A percentile compares a stretch with the other conserved stretches of the same genome.
phyloP scores from a whole-genome alignment of 2,113 vertebrate genomes.

The Nettapus auritus region DNA sequence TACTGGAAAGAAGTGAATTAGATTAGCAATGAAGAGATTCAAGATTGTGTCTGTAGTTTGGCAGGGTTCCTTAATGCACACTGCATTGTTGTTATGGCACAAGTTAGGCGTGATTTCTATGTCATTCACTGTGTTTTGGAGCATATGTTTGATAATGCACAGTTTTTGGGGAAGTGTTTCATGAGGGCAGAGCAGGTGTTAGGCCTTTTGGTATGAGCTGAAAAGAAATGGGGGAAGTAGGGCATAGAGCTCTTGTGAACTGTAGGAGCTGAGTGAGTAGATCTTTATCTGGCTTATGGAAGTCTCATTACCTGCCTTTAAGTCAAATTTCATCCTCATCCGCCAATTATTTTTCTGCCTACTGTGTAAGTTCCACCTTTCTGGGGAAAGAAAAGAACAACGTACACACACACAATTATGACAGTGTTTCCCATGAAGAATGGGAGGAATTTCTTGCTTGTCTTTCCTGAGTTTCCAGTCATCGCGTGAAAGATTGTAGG shows the following conservation, averaged over 20 bases:
- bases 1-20: neutral
- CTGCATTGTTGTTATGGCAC: neutral
- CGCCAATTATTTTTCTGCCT: neutral
- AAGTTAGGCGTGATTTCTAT: neutral
- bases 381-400: neutral
- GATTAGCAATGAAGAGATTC: neutral
- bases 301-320: neutral
- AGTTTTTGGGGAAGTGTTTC: neutral
- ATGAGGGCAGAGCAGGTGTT: neutral
- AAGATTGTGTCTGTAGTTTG: neutral
- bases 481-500: neutral
- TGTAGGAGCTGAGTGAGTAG: neutral
- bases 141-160: neutral
- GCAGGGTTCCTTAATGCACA: neutral
- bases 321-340: neutral
- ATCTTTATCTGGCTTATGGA: neutral
- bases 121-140: neutral
- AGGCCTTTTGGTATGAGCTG: neutral
- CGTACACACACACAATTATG: too few relatives aligned
- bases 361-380: neutral
- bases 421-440: fast-evolving
- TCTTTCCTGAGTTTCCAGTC: neutral
- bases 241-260: neutral
- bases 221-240: neutral
- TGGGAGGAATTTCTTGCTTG: neutral